Evolutionary conservation across 2,888 invertebrate genomes (phyloP), one percentile per base, ranked within the genome.

Genomic region (Prionchulus punctatus): DNA sequence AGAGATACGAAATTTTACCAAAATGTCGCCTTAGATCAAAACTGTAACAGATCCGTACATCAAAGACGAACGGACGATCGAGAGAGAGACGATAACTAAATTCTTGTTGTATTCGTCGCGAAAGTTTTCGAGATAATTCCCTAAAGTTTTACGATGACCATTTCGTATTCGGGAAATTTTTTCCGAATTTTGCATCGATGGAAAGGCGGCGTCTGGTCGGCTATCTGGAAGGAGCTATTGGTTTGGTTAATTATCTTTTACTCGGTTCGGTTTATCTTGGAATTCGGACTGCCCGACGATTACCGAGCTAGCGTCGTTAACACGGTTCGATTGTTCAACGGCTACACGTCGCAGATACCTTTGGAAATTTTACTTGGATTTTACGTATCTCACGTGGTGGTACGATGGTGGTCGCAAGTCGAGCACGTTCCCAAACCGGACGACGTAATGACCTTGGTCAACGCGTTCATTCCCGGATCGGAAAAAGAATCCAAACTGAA

Each of bases 311-410:
- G 18, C 4, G 4, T 45, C 18, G 4, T n/a, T n/a, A 12, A 23
- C 12, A n/a, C 23, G 18, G 23, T n/a, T 23, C 12, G 23, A 12
- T 23, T 23, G 23, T 64, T 64, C 57, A 60, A 65, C 50, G 60
- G 58, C 48, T 66, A 63, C 60, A 62, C 64, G 2, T 61, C 60
- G 54, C 59, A 58, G 57, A 64, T 66, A 27, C 66, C 65, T 0
- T 50, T 66, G 42, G 64, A 62, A 3, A 64, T 66, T 54, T 56
- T 66, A 28, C 60, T 66, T 4, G 66, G 64, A 30, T 65, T 65
- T 58, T 66, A 64, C 57, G 64, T 66, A 7, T 28, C 30, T 12
- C 61, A 63, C 1, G 63, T 63, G 47, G 63, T 66, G 12, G 64
- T 65, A 1, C 54, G 60, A 43, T 60, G 60, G 60, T 55, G 56